Conservation (phyloP, 2,888 invertebrate genomes). For the Meiosimyza platycephala region DNA sequence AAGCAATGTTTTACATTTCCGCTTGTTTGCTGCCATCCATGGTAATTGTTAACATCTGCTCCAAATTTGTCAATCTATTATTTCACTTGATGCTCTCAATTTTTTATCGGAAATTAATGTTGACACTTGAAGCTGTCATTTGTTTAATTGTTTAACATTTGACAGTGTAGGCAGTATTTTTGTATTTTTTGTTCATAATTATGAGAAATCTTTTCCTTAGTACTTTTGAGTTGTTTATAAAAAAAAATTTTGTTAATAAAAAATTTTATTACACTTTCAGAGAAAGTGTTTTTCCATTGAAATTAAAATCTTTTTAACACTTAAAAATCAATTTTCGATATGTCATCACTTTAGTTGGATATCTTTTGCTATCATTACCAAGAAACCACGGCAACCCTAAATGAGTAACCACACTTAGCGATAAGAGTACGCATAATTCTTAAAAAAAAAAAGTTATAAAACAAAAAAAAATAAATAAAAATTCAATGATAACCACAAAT, state of each 20-base stretch:
- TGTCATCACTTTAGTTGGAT: no score
- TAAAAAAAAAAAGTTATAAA: not conserved
- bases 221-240: no score
- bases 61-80: not conserved
- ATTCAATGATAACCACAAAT: conserved; percentile 4
- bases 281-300: not conserved
- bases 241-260: no score
- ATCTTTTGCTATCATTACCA: no score
- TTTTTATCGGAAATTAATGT: conserved; percentile 2
- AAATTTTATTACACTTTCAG: not conserved
- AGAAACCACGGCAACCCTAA: no score
- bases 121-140: conserved; percentile 11
- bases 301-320: no score
- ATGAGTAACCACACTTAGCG: no score
- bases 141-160: conserved; percentile 11
- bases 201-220: no score
- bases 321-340: no score
- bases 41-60: not conserved
- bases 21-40: not conserved
- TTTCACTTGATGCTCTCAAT: not conserved
- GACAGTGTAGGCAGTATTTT: not conserved
- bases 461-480: not conserved
- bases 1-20: not conserved
- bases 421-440: no score
- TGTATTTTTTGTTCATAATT: no score